Evolutionary conservation across 2,113 vertebrate species (phyloP), one percentile per base, ranked within the genome.

Genomic region (Romanogobio albipinnatus): DNA sequence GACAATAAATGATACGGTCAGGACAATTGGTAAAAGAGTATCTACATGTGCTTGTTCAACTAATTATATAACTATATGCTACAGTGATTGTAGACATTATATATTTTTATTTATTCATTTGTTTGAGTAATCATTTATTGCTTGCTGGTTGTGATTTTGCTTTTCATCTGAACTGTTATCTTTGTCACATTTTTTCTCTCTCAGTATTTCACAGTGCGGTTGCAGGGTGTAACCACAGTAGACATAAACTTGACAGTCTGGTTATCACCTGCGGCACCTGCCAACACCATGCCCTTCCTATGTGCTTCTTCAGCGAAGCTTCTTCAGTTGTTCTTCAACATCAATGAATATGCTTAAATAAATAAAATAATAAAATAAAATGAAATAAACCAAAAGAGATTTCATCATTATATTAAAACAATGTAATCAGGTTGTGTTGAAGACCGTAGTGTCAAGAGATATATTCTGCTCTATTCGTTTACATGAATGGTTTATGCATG

Each of bases 1-100:
- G 11, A 22, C 51, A 26, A 58, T 71, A 74, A 73, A 24, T 19
- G 6, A 59, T 82, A 82, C 84, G 84, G 85, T 84, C 70, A 64
- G 26, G 4, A 76, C 49, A 56, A 76, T 76, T 76, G 53, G 3
- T 76, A 36, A 56, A 53, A 29, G 24, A 29, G 47, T 33, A 76
- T 51, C 9, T 26, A 29, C 13, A 29, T 19, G 29, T 68, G 15
- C 29, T 36, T 68, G 64, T 19, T 17, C 64, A 66, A 6, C 26
- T 22, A 56, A 56, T 17, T 17, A 56, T 17, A 1, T 14, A 9
- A 45, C 9, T n/a, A n/a, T n/a, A 45, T 11, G 10, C 45, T 47
- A 49, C 47, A 56, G 53, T 19, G 53, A 56, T 56, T 56, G 58
- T 33, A 33, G 29, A 66, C 6, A 29, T 66, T 17, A 66, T 33